Evolutionary conservation across 2,888 invertebrate species (phyloP).

Genomic region (Proisotoma minuta): DNA sequence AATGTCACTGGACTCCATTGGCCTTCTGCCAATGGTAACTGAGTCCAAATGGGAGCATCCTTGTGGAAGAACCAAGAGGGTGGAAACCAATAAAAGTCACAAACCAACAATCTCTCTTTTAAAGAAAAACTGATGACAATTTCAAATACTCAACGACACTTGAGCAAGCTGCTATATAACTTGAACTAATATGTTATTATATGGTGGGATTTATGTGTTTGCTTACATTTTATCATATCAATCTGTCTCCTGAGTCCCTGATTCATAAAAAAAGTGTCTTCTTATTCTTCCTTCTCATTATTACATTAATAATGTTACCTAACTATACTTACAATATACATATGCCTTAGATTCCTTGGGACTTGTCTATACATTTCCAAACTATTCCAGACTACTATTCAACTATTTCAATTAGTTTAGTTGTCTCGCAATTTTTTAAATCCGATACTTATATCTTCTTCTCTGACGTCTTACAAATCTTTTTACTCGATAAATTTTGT

Average conservation of each 20-base stretch:
- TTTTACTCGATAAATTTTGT: background rate
- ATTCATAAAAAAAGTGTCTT: background rate
- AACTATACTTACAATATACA: background rate
- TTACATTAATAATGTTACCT: background rate
- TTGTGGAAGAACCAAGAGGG: background rate
- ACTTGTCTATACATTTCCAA: too few relatives aligned
- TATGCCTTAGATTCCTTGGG: too few relatives aligned
- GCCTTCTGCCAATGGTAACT: slow-evolving; percentile 55
- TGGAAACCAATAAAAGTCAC: background rate
- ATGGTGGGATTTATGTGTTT: too few relatives aligned
- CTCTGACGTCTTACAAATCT: background rate
- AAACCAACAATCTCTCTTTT: background rate
- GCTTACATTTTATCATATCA: too few relatives aligned
- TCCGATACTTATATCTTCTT: too few relatives aligned
- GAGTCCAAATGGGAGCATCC: slow-evolving; percentile 50
- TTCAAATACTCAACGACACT: background rate
- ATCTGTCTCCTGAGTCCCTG: background rate
- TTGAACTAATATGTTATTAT: too few relatives aligned
- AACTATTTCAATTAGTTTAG: too few relatives aligned
- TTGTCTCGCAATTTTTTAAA: too few relatives aligned
- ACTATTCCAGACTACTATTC: too few relatives aligned
- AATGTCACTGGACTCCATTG: slow-evolving; percentile 54
- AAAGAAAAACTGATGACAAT: background rate
- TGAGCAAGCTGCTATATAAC: too few relatives aligned
- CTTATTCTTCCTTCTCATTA: background rate